phyloP scores from a whole-genome alignment of 2,113 vertebrate genomes.

The Thalassarche chlororhynchos region DNA sequence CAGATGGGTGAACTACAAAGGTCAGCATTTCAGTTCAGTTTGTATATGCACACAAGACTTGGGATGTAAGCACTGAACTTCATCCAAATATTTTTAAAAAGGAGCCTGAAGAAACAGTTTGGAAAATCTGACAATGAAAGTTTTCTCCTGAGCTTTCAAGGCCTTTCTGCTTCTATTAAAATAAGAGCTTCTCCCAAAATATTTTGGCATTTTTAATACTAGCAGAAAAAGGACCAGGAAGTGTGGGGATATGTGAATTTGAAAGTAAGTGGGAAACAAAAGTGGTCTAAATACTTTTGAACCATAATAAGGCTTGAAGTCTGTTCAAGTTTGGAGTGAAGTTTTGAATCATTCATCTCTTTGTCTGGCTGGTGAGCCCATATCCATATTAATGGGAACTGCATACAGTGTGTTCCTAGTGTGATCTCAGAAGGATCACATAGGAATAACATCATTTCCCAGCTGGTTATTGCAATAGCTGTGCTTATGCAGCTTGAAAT shows the following conservation, averaged over 20 bases:
- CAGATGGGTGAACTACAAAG: neutral
- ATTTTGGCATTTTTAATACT: neutral
- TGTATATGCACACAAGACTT: neutral
- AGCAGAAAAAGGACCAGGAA: neutral
- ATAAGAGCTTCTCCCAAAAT: neutral
- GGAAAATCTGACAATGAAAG: neutral
- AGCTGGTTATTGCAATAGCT: neutral
- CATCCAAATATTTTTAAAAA: neutral
- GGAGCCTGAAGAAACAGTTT: neutral
- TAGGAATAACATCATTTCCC: neutral
- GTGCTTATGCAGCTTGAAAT: neutral
- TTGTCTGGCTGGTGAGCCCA: neutral
- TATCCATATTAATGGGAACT: neutral
- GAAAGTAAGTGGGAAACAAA: neutral
- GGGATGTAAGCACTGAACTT: neutral
- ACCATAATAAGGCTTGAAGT: neutral
- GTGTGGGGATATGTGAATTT: neutral
- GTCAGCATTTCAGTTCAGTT: neutral
- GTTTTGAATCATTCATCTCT: neutral
- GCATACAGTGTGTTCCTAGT: neutral
- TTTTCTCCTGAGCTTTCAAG: neutral
- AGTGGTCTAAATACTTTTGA: neutral
- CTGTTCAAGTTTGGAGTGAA: neutral
- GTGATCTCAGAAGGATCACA: neutral
- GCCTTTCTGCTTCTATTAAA: neutral